Percentiles rank a stretch among this genome's conserved stretches.
These are phyloP conservation scores for Eulithis testata DNA, from an alignment of 2,888 invertebrate genomes.

Conservation along the genomic window DNA sequence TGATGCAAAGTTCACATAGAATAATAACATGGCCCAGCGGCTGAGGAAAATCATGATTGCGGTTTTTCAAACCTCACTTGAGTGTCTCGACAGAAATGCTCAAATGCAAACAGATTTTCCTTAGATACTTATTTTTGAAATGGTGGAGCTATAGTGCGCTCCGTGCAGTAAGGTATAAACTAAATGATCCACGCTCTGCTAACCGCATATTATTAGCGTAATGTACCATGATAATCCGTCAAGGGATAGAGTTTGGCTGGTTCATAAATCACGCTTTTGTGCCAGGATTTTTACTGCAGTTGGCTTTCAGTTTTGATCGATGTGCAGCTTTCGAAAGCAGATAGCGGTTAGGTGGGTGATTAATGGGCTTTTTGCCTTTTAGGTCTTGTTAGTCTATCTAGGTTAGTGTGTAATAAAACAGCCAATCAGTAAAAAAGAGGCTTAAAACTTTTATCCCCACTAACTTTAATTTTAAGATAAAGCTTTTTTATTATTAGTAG, in stretches of 20 bases:
- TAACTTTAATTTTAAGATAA: too few species aligned
- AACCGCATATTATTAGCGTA: constrained; percentile 34
- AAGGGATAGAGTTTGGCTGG: constrained; percentile 30
- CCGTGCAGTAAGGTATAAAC: constrained; percentile 15
- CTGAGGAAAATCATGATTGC: constrained; percentile 10
- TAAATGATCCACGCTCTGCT: constrained; percentile 24
- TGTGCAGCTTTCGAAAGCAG: constrained; percentile 32
- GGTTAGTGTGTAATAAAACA: neutral
- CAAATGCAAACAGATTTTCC: neutral
- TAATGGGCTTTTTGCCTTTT: constrained; percentile 5
- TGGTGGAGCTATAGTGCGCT: neutral
- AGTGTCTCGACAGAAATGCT: neutral
- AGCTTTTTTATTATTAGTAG: too few species aligned
- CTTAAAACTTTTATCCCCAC: too few species aligned
- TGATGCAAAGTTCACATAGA: constrained; percentile 29
- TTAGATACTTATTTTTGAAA: too few species aligned
- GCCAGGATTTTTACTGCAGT: constrained; percentile 38
- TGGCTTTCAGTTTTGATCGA: constrained; percentile 49
- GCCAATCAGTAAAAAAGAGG: neutral
- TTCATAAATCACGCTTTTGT: constrained; percentile 43
- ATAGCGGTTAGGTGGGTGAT: constrained; percentile 21
- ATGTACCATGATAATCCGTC: constrained; percentile 37
- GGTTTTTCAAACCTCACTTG: neutral
- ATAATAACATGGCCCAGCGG: constrained; percentile 18
- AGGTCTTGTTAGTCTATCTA: constrained; percentile 5